Evolutionary conservation across 2,113 vertebrate species (phyloP), one percentile per base, ranked within the genome.

Genomic region (Elgaria multicarinata): DNA sequence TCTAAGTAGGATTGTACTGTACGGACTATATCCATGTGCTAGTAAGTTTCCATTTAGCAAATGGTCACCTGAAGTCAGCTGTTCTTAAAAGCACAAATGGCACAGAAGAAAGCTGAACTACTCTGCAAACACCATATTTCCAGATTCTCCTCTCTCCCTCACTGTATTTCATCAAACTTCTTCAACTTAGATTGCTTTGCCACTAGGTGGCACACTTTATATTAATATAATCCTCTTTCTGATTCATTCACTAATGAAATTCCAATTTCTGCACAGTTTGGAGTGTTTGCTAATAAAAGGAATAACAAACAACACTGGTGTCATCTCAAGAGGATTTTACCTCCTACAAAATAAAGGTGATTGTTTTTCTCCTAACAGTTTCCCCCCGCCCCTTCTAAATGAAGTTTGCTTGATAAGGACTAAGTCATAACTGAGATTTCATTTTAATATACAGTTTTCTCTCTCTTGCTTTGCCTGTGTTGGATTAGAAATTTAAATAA

Each of bases 141-240:
- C 42, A 86, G 39, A n/a, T 78, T 42, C 53, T 46, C 72, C 90
- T 62, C n/a, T 86, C 69, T 62, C 42, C 16, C 44, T 0, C 20
- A 36, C 33, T 7, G 33, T 55, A n/a, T 55, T 39, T 62, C 44
- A 71, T n/a, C 26, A 62, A 53, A 5, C 66, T 83, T 92, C 85
- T 6, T 2, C n/a, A 76, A n/a, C 9, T 39, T 66, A 87, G 86
- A 2, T 58, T 89, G 71, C 81, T 95, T 90, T 39, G 6, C 96
- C 97, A 97, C 96, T 95, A 97, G 97, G 94, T 97, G 97, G 93
- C 97, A 92, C 44, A 93, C 95, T 95, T 96, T 96, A 80, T 97
- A 94, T 28, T 96, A 83, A 89, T 97, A 97, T 97, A 93, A 62
- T 82, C 13, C 46, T 87, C 85, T 39, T 12, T 14, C 64, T 31